Evolutionary conservation across 2,113 vertebrate genomes (phyloP).

Genomic region (Corythaixoides concolor): DNA sequence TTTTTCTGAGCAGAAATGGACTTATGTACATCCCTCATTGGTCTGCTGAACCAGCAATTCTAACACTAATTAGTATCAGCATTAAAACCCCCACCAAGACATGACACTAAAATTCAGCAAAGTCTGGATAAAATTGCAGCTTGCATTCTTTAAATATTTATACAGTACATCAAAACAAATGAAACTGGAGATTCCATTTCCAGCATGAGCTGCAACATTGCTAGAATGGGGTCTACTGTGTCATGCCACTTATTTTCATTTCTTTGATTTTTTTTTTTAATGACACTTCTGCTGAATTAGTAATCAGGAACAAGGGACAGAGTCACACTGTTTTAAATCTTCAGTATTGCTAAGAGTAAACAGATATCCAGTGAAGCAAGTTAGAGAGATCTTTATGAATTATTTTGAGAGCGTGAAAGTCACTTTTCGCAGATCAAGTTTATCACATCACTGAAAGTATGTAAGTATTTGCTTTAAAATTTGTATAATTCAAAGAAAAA

Average conservation of each 20-base stretch:
- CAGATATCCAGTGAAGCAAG: constrained; percentile 52
- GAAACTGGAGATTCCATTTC: constrained; percentile 66
- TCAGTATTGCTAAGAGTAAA: constrained; percentile 49
- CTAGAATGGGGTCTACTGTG: constrained; percentile 48
- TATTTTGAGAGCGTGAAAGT: constrained; percentile 44
- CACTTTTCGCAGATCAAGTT: background rate
- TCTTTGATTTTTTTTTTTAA: constrained; percentile 64
- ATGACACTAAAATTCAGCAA: constrained; percentile 40
- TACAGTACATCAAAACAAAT: constrained; percentile 70
- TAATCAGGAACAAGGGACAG: constrained; percentile 59
- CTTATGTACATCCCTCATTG: background rate
- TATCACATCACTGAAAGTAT: background rate
- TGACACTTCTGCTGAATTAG: constrained; percentile 54
- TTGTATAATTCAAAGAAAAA: background rate
- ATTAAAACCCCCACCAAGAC: constrained; percentile 44
- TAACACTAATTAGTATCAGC: constrained; percentile 29
- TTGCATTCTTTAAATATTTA: constrained; percentile 72
- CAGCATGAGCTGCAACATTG: constrained; percentile 55
- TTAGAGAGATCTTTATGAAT: constrained; percentile 14
- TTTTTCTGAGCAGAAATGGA: background rate
- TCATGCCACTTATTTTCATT: constrained; percentile 68
- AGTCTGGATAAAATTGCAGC: constrained; percentile 60
- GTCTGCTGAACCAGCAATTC: constrained; percentile 48
- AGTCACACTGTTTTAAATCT: constrained; percentile 66
- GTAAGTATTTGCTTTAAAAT: background rate